phyloP scores from a whole-genome alignment of 2,113 vertebrate species.

The Mobula hypostoma region DNA sequence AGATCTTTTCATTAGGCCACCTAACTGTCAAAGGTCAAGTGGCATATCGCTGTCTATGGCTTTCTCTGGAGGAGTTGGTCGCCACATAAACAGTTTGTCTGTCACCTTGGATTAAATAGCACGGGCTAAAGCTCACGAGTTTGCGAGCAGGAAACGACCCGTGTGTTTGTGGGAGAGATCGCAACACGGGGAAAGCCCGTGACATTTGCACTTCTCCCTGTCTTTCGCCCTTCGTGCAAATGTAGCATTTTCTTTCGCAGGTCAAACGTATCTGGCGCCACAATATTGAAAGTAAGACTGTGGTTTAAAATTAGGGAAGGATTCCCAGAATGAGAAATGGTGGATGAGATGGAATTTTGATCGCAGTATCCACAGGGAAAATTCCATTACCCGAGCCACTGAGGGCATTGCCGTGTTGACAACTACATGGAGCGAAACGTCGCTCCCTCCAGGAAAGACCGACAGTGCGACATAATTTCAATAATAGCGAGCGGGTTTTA shows the following conservation, averaged over 20 bases:
- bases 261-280: not conserved
- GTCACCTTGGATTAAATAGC: conserved; percentile 6
- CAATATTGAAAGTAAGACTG: not conserved
- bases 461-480: not conserved
- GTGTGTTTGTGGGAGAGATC: not conserved
- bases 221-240: not conserved
- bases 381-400: not conserved
- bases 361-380: not conserved
- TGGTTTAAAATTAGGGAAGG: not conserved
- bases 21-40: conserved; percentile 32
- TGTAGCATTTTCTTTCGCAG: too few relatives aligned
- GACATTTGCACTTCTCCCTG: not conserved
- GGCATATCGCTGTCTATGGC: not conserved
- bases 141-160: not conserved
- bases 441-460: not conserved
- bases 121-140: not conserved
- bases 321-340: not conserved
- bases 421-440: not conserved
- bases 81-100: not conserved
- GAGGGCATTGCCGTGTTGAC: conserved; percentile 8
- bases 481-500: not conserved
- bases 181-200: not conserved
- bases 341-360: not conserved
- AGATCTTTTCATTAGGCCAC: conserved; percentile 30
- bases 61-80: conserved; percentile 1